Base-by-base conservation (phyloP, 2,888 invertebrate genomes). In the Steinernema scapterisci region DNA sequence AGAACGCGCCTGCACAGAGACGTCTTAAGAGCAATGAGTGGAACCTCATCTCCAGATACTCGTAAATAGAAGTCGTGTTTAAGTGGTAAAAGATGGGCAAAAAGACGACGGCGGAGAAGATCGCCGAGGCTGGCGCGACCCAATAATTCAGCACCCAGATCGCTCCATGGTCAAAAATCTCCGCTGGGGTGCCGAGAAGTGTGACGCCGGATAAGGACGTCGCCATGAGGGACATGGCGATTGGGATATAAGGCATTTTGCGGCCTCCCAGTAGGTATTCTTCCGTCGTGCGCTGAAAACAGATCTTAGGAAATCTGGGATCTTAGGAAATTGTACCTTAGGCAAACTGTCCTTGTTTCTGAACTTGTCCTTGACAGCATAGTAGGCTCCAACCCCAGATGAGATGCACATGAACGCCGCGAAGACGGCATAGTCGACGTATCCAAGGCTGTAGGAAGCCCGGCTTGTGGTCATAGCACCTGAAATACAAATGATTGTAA, bases 1-100 rank as follows among this genome's bases (percentile, higher is more conserved):
- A 45, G 45, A 74, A 76, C 11, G 74, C 23, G 31, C 54, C 52
- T 5, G 76, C 74, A 19, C 43, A 21, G 13, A 74, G 25, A 19
- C 38, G 25, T 9, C 76, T 45, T 27, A 76, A 21, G 13, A 71
- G 44, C 16, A 44, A 21, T 0, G 74, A 74, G 71, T 48, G 43
- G 52, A 74, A 76, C 0, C 76, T 71, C 21, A 72, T 23, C 56
- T 76, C 76, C 43, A 73, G 72, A 71, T 76, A 76, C 71, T 76
- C 73, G 70, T 76, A 76, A 44, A 76, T 70, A 21, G 48, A 48
- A 21, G 52, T 74, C 1, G 72, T 38, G 16, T 54, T 70, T 19
- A 74, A 51, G 31, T 70, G 31, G 70, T 63, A 76, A 51, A 76
- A 74, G 19, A 74, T 74, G n/a, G 76, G 76, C 21, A 76, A n/a